These are phyloP conservation scores for Gorsachius goisagi DNA, from an alignment of 2,113 vertebrate species.

Conservation along the genomic window DNA sequence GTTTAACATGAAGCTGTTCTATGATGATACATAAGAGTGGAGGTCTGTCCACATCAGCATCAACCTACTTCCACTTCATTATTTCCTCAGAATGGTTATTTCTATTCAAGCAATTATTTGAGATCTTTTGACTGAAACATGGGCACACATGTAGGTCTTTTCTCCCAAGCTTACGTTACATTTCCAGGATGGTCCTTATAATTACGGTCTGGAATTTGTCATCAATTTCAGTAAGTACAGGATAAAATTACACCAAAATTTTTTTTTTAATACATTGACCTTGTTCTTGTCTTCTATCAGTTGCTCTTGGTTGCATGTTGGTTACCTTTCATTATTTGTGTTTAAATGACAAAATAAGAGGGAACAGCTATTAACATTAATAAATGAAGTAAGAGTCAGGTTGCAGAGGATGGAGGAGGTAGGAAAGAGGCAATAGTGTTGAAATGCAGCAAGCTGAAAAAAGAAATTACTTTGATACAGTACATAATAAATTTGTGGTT, in stretches of 20 bases:
- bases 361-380: background rate
- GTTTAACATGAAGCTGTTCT: background rate
- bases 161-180: background rate
- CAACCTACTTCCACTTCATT: background rate
- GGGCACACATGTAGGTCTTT: background rate
- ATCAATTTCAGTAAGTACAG: background rate
- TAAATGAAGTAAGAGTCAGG: background rate
- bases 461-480: background rate
- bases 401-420: background rate
- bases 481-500: background rate
- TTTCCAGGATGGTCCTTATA: background rate
- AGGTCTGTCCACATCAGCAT: background rate
- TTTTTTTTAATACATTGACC: background rate
- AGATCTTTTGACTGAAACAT: background rate
- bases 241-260: background rate
- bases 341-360: background rate
- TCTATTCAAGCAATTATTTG: background rate
- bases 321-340: background rate
- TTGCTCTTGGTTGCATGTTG: background rate
- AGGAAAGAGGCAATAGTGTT: background rate
- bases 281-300: background rate
- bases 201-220: background rate
- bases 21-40: background rate
- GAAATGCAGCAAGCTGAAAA: background rate
- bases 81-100: background rate